Conservation (phyloP, 2,113 vertebrate species). For the Neogale vison region DNA sequence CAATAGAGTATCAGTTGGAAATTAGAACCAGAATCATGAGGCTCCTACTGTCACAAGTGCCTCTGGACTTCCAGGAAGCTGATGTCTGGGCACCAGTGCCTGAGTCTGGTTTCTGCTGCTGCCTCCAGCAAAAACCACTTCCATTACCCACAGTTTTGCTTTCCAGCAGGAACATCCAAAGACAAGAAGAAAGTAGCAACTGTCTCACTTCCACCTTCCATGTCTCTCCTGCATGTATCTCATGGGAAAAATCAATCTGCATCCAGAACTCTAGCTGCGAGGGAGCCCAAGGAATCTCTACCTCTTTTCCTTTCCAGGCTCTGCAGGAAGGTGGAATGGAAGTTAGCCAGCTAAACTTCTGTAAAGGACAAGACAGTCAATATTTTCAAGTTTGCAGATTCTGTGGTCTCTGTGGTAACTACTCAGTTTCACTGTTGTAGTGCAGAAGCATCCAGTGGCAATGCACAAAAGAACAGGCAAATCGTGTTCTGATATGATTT, state of each 20-base stretch:
- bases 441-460: background rate
- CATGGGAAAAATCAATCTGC: background rate
- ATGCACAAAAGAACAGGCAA: background rate
- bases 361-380: background rate
- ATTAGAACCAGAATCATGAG: background rate
- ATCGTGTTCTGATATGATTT: background rate
- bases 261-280: constrained; percentile 16
- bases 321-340: background rate
- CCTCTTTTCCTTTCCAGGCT: background rate
- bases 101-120: background rate
- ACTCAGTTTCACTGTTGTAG: background rate
- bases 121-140: background rate
- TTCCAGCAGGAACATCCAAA: background rate
- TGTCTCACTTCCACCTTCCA: background rate
- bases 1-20: background rate
- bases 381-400: background rate
- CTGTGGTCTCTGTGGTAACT: background rate
- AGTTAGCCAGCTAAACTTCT: background rate
- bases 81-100: background rate
- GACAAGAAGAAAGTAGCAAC: background rate
- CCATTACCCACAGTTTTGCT: background rate
- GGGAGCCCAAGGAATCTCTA: background rate
- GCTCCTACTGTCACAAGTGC: background rate
- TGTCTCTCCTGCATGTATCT: background rate
- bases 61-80: background rate